These are phyloP conservation scores for Limnephilus lunatus DNA, from an alignment of 2,888 invertebrate genomes.

Conservation along the genomic window DNA sequence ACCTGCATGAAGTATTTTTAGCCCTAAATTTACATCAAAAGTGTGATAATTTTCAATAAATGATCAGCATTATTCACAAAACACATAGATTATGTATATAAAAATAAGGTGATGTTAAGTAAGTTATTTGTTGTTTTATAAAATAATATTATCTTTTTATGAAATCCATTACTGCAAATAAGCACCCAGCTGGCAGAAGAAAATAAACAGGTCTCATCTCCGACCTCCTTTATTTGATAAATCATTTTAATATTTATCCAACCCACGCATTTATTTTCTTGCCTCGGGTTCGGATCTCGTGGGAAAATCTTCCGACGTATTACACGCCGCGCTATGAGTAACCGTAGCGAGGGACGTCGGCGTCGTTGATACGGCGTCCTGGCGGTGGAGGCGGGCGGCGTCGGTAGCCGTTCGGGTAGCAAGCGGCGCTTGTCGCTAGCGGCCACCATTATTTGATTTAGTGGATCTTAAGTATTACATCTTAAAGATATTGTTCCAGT, in stretches of 20 bases:
- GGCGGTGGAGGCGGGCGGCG: not conserved
- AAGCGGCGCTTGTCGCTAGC: not conserved
- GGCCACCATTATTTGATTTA: not conserved
- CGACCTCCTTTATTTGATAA: conserved; percentile 9
- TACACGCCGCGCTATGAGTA: conserved; percentile 26
- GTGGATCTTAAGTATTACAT: not conserved
- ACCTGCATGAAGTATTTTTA: no score
- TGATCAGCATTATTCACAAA: no score
- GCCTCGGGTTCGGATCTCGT: conserved; percentile 7
- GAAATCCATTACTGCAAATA: not conserved
- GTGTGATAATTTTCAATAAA: no score
- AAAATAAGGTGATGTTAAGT: no score
- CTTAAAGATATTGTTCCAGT: no score
- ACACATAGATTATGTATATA: no score
- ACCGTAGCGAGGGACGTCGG: not conserved
- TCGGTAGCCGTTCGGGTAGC: not conserved
- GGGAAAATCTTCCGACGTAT: conserved; percentile 29
- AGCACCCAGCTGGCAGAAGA: not conserved
- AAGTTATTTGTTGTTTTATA: no score
- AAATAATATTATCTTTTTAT: not conserved
- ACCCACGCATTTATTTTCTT: conserved; percentile 28
- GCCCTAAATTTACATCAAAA: no score
- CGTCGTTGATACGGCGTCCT: not conserved
- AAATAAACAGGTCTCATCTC: conserved; percentile 11
- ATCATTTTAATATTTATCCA: conserved; percentile 32